Conservation (phyloP, 2,888 invertebrate genomes). For the Melangyna quadrimaculata region DNA sequence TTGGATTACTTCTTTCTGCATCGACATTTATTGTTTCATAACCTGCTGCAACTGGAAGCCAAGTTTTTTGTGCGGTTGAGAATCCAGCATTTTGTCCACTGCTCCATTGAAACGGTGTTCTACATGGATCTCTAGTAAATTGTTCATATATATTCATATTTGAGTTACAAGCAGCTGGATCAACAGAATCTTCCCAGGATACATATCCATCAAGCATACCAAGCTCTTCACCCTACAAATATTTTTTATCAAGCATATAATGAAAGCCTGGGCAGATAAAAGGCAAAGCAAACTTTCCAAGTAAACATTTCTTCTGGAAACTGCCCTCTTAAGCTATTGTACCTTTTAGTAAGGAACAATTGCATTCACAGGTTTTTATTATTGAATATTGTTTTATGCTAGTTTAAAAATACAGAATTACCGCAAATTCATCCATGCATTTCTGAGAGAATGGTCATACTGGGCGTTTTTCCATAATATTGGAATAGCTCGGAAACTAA, state of each 20-base stretch:
- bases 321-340: too few relatives aligned
- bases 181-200: slow-evolving; percentile 82
- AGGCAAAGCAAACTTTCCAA: too few relatives aligned
- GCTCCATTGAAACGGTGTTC: slow-evolving; percentile 85
- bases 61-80: slow-evolving; percentile 76
- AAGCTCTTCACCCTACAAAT: slow-evolving; percentile 73
- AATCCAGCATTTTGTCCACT: slow-evolving; percentile 78
- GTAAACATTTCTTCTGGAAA: too few relatives aligned
- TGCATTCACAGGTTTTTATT: too few relatives aligned
- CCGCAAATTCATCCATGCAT: too few relatives aligned
- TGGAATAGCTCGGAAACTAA: too few relatives aligned
- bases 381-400: too few relatives aligned
- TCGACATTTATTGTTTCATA: slow-evolving; percentile 84
- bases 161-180: slow-evolving; percentile 82
- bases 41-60: slow-evolving; percentile 82
- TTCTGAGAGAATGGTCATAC: too few relatives aligned
- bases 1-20: slow-evolving; percentile 78
- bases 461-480: too few relatives aligned
- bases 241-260: background rate
- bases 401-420: too few relatives aligned
- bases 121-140: slow-evolving; percentile 84
- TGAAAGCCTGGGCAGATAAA: too few relatives aligned
- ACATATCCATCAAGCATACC: slow-evolving; percentile 80
- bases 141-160: slow-evolving; percentile 82
- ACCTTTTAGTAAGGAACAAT: too few relatives aligned